phyloP scores from a whole-genome alignment of 1,140 invertebrate genomes.

The Euglossa dilemma region DNA sequence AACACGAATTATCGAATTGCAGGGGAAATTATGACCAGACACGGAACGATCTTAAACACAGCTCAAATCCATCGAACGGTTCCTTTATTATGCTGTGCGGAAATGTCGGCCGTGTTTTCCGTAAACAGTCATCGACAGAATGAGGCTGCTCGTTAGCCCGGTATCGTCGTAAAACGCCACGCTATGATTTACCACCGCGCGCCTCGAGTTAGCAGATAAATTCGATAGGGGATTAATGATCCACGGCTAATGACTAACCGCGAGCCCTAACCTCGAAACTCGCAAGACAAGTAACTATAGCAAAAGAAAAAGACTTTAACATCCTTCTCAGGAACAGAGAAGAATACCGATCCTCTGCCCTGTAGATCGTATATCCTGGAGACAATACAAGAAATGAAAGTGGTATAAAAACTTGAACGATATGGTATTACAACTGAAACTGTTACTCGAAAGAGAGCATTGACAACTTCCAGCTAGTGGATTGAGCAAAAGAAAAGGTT shows the following conservation, averaged over 20 bases:
- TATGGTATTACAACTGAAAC: conserved; percentile 1
- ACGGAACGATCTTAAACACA: not conserved
- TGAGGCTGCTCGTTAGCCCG: not conserved
- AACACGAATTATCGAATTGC: not conserved
- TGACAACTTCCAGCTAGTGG: not conserved
- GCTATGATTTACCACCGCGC: conserved; percentile 8
- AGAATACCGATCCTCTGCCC: not conserved
- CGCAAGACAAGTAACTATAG: not conserved
- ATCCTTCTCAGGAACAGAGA: not conserved
- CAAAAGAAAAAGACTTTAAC: not conserved
- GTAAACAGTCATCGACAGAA: not conserved
- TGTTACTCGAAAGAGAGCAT: not conserved
- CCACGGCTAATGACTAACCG: conserved; percentile 5
- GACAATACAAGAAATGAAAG: not conserved
- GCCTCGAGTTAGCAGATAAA: conserved; percentile 4
- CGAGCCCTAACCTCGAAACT: not conserved
- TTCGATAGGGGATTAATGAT: conserved; percentile 29
- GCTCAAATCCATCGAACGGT: not conserved
- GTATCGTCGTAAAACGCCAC: conserved; percentile 1
- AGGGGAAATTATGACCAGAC: not conserved
- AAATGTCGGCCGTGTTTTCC: not conserved
- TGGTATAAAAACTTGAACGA: not conserved
- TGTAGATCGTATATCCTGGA: not conserved
- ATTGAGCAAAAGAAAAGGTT: conserved; percentile 4
- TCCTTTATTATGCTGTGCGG: not conserved